Evolutionary conservation across 2,797 vertebrate genomes (phyloP).

Genomic region (Aeoliscus strigatus): DNA sequence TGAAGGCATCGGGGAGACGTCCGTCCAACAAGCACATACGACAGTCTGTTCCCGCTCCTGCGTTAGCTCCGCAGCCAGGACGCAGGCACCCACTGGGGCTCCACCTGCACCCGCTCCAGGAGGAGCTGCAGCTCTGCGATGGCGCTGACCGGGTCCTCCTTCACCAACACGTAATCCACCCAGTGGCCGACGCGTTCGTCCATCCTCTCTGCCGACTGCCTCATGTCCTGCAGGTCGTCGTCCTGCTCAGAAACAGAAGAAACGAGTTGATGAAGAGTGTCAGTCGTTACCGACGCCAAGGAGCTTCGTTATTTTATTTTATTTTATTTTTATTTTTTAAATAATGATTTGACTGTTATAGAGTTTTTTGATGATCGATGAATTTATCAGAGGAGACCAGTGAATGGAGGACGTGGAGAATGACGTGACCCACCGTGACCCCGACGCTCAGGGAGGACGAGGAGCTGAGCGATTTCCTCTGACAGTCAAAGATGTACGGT

Average conservation of each 20-base stretch:
- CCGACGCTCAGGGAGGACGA: slow-evolving; percentile 71
- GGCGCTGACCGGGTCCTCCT: slow-evolving; percentile 81
- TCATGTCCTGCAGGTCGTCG: slow-evolving; percentile 84
- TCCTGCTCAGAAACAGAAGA: slow-evolving; percentile 66
- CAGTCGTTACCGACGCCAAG: no score
- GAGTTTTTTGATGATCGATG: no score
- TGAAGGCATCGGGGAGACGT: no score
- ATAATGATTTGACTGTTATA: no score
- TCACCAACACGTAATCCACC: slow-evolving; percentile 83
- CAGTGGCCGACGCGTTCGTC: slow-evolving; percentile 85
- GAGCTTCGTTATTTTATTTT: no score
- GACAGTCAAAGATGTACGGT: slow-evolving; percentile 75
- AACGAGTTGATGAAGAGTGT: background rate
- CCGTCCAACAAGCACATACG: no score
- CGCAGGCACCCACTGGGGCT: slow-evolving; percentile 87
- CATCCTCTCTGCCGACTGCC: slow-evolving; percentile 80
- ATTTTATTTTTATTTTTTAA: no score
- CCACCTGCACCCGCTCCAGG: slow-evolving; percentile 79
- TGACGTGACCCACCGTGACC: slow-evolving; percentile 57
- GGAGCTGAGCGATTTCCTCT: slow-evolving; percentile 48
- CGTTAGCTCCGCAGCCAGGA: slow-evolving; percentile 82
- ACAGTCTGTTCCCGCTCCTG: no score
- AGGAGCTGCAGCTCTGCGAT: slow-evolving; percentile 79
- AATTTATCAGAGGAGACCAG: no score
- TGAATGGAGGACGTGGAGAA: background rate